A percentile compares a stretch with the other conserved stretches of the same genome.
phyloP scores from a whole-genome alignment of 2,797 vertebrate genomes.

The Micrastur ruficollis region DNA sequence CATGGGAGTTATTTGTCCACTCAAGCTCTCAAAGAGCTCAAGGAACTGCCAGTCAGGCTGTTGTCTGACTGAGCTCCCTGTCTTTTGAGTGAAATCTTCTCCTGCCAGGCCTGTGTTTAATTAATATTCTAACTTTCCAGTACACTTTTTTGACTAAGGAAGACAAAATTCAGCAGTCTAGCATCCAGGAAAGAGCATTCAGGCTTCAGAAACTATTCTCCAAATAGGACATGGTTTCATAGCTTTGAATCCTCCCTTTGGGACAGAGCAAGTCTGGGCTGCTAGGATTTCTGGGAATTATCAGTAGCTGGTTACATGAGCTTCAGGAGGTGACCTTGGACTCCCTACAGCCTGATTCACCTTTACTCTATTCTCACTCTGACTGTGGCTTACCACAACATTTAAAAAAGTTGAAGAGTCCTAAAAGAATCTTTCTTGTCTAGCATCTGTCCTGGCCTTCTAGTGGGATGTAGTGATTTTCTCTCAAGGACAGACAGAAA shows the following conservation, averaged over 20 bases:
- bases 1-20: conserved; percentile 28
- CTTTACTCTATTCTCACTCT: not conserved
- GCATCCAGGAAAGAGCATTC: not conserved
- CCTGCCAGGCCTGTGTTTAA: not conserved
- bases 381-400: not conserved
- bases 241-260: not conserved
- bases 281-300: not conserved
- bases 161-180: not conserved
- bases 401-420: not conserved
- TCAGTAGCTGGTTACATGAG: not conserved
- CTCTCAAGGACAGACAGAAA: conserved; percentile 17
- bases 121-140: not conserved
- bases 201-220: not conserved
- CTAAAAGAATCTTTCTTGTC: not conserved
- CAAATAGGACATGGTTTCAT: not conserved
- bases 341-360: not conserved
- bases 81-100: not conserved
- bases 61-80: not conserved
- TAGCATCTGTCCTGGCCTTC: not conserved
- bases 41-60: not conserved
- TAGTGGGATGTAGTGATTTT: conserved; percentile 9
- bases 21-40: not conserved
- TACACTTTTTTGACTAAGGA: not conserved
- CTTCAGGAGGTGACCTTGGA: not conserved
- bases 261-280: not conserved